phyloP scores from a whole-genome alignment of 1,140 invertebrate genomes.

The Aphidius ervi region DNA sequence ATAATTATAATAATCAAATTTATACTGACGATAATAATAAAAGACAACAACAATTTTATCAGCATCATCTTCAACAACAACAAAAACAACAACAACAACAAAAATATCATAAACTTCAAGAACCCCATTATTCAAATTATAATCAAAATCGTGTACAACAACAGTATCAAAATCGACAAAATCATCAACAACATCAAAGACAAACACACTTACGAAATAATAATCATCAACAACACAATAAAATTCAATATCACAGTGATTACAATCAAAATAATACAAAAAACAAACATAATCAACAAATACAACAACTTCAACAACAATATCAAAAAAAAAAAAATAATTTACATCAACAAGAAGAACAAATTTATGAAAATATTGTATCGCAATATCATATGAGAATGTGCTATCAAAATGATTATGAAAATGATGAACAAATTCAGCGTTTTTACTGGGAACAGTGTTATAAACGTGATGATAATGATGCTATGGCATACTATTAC shows the following conservation, averaged over 20 bases:
- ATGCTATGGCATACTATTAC: conserved; percentile 50
- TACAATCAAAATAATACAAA: not conserved
- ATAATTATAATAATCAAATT: conserved; percentile 27
- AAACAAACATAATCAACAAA: conserved; percentile 13
- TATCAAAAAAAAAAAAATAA: conserved; percentile 24
- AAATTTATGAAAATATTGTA: conserved; percentile 50
- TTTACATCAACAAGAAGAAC: conserved; percentile 36
- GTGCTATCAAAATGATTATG: conserved; percentile 53
- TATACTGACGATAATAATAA: conserved; percentile 24
- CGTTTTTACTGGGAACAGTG: conserved; percentile 53
- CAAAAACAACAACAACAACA: conserved; percentile 18
- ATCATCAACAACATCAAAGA: conserved; percentile 12
- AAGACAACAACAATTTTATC: conserved; percentile 20
- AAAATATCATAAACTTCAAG: conserved; percentile 10
- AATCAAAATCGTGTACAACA: conserved; percentile 16
- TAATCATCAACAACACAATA: conserved; percentile 7
- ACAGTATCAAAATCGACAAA: conserved; percentile 22
- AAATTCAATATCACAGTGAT: not conserved
- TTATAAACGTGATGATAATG: conserved; percentile 43
- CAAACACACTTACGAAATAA: not conserved
- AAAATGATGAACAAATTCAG: conserved; percentile 52
- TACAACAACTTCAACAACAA: conserved; percentile 28
- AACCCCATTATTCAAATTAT: conserved; percentile 18
- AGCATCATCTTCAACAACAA: conserved; percentile 22
- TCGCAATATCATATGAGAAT: conserved; percentile 51